Evolutionary conservation across 2,797 vertebrate genomes (phyloP).

Genomic region (Chloroceryle amazona): DNA sequence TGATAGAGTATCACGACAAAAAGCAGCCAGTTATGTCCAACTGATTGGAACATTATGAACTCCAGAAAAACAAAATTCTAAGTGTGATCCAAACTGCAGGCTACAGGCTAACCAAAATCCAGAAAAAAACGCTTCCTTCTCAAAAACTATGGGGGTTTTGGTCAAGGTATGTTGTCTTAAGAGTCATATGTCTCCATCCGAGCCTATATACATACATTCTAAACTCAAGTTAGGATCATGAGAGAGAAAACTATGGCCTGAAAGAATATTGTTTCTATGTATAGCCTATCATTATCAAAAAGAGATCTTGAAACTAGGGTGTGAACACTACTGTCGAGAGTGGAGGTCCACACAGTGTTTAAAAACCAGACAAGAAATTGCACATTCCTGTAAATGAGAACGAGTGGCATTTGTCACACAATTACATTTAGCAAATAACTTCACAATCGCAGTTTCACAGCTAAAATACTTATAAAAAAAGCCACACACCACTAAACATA

Average conservation of each 20-base stretch:
- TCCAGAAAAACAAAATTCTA: neutral
- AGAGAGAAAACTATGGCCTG: neutral
- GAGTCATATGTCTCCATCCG: neutral
- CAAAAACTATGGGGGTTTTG: accelerated
- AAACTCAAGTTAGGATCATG: neutral
- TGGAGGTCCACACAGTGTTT: neutral
- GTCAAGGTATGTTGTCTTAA: neutral
- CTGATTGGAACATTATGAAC: neutral
- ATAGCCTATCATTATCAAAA: neutral
- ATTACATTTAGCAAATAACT: neutral
- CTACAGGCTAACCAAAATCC: neutral
- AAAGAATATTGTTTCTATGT: neutral
- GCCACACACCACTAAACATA: neutral
- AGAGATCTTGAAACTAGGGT: neutral
- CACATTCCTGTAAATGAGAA: neutral
- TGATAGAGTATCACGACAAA: neutral
- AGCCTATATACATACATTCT: neutral
- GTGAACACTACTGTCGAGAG: neutral
- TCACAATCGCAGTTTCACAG: neutral
- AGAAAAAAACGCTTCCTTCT: neutral
- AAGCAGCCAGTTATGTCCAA: neutral
- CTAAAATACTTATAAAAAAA: neutral
- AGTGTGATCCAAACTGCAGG: neutral
- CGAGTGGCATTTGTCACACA: neutral
- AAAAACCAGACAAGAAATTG: neutral